phyloP scores from a whole-genome alignment of 2,797 vertebrate species.

The Pseudomugil gertrudae region DNA sequence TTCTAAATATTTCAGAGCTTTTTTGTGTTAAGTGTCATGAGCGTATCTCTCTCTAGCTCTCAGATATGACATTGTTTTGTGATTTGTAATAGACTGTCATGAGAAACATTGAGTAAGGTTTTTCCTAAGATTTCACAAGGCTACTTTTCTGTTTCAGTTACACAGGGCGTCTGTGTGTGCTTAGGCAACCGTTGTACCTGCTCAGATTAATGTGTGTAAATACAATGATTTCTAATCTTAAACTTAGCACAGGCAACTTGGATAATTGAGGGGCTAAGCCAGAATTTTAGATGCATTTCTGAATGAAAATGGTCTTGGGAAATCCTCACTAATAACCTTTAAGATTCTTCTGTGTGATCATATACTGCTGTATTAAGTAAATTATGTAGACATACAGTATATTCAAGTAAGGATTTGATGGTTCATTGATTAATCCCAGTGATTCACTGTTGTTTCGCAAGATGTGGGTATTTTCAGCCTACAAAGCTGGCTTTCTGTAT shows the following conservation, averaged over 20 bases:
- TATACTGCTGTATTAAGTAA: conserved; percentile 13
- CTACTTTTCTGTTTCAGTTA: conserved; percentile 6
- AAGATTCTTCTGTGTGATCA: not conserved
- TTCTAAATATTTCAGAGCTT: too few relatives aligned
- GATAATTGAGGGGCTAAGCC: not conserved
- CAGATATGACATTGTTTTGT: not conserved
- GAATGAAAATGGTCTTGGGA: conserved; percentile 8
- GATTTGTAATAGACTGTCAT: not conserved
- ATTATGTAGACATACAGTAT: not conserved
- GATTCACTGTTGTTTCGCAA: conserved; percentile 22
- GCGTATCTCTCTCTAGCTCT: too few relatives aligned
- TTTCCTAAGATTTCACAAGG: conserved; percentile 13
- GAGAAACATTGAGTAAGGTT: too few relatives aligned
- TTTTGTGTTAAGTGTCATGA: too few relatives aligned
- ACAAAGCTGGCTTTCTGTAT: conserved; percentile 10
- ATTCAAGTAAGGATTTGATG: not conserved
- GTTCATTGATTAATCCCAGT: conserved; percentile 26
- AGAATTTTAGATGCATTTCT: conserved; percentile 8
- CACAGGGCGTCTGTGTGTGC: not conserved
- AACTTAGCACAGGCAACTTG: not conserved
- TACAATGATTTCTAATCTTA: conserved; percentile 26
- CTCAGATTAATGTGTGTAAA: conserved; percentile 10
- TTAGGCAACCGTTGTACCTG: not conserved
- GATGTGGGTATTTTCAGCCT: conserved; percentile 1
- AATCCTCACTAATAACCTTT: not conserved